Evolutionary conservation across 2,797 vertebrate genomes (phyloP), one percentile per base, ranked within the genome.

Genomic region (Remorina albescens): DNA sequence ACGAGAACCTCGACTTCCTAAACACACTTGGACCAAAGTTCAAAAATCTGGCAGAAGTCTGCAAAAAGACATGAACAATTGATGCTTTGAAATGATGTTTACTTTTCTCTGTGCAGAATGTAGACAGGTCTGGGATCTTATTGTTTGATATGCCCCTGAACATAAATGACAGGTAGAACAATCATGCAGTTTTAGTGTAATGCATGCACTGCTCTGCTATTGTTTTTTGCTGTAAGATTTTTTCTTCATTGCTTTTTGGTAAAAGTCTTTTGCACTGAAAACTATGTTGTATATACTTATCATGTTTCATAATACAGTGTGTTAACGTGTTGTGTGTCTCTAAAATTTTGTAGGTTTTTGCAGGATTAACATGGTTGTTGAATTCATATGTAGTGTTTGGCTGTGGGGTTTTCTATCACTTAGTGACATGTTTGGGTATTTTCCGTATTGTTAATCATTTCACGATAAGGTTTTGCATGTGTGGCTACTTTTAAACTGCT

Each of bases 11-110:
- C 19, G 95, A 97, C 81, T 97, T 98, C 93, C 88, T 98, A 66
- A 95, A 97, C 92, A 89, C 95, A 6, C 93, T 98, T 47, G 96
- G 96, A 71, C 96, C 97, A 34, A 98, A 97, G 93, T 98, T 98
- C 93, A 96, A 93, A 94, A 95, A 92, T 55, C 94, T 98, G 62
- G 96, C 95, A 85, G 94, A 95, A 36, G 91, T 95, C 2, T 96
- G 95, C 74, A 67, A 76, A 59, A 96, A 95, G 82, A 94, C 94
- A 70, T 93, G 82, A 93, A 86, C 73, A 79, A 66, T n/a, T 76
- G 41, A 26, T 11, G 9, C 49, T 28, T 9, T 6, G 25, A 7
- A 47, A 30, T 32, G 44, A 55, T 9, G 82, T 80, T 82, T 61
- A 59, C 34, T 64, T 65, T 65, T 23, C 15, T 41, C 56, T 54